These are phyloP conservation scores for Natator depressus DNA, from an alignment of 2,113 vertebrate species.

Conservation along the genomic window DNA sequence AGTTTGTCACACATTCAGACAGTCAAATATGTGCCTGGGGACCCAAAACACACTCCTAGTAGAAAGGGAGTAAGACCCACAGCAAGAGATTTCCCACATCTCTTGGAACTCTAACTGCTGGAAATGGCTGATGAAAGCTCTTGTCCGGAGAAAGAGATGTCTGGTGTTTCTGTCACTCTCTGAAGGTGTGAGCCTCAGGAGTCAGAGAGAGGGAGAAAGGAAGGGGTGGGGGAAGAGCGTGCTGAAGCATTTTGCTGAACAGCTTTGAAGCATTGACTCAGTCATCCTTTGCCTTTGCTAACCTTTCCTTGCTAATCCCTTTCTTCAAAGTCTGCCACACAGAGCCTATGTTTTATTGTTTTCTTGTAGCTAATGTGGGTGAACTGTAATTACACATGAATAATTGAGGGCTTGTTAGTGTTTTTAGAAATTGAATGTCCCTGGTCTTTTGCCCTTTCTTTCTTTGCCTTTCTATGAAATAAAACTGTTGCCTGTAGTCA, in stretches of 20 bases:
- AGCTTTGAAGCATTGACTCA: background rate
- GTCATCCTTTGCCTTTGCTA: background rate
- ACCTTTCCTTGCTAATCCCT: background rate
- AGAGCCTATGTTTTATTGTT: background rate
- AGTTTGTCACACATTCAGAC: background rate
- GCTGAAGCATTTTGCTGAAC: background rate
- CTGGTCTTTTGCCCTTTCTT: slow-evolving; percentile 6
- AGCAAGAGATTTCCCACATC: background rate
- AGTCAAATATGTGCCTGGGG: background rate
- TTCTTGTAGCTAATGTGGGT: background rate
- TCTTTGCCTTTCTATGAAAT: background rate
- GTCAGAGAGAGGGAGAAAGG: background rate
- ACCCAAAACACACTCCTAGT: background rate
- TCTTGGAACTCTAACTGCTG: background rate
- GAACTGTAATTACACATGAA: slow-evolving; percentile 27
- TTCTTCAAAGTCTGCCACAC: background rate
- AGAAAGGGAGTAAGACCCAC: background rate
- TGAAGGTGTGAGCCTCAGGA: background rate
- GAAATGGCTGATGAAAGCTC: background rate
- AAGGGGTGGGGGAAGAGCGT: background rate
- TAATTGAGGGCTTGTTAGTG: slow-evolving; percentile 7
- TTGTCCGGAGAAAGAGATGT: background rate
- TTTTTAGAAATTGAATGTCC: background rate
- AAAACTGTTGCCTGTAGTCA: background rate
- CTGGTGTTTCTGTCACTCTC: background rate